Evolutionary conservation across 1,140 invertebrate genomes (phyloP).

Genomic region (Copidosoma floridanum): DNA sequence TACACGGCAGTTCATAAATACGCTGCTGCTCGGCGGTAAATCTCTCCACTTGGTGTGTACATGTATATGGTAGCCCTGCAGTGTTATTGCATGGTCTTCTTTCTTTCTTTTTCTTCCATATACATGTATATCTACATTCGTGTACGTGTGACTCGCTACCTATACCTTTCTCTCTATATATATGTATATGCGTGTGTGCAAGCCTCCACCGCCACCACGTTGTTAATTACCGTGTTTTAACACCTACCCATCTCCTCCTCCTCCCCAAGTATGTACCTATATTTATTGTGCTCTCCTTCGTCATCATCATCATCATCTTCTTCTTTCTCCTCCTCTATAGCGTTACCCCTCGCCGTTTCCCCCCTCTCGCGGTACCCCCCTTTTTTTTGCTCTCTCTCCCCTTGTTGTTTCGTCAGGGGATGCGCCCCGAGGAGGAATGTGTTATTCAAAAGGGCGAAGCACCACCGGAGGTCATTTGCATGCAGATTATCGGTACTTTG

Average conservation of each 20-base stretch:
- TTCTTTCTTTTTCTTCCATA: conserved; percentile 33
- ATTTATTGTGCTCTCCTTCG: not conserved
- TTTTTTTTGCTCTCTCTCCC: too few species aligned
- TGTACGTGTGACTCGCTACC: too few species aligned
- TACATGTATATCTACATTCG: conserved; percentile 4
- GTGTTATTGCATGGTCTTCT: conserved; percentile 41
- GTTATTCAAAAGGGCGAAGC: too few species aligned
- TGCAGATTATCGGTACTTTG: conserved; percentile 33
- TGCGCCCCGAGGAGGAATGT: too few species aligned
- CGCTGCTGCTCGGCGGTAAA: conserved; percentile 52
- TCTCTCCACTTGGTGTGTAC: conserved; percentile 45
- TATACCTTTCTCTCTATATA: not conserved
- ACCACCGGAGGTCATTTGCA: conserved; percentile 31
- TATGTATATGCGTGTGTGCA: conserved; percentile 33
- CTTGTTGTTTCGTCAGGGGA: too few species aligned
- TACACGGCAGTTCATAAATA: conserved; percentile 53
- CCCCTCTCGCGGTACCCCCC: not conserved
- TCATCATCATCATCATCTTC: conserved; percentile 1
- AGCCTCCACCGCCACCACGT: conserved; percentile 45
- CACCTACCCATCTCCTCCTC: conserved; percentile 44
- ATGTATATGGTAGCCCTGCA: conserved; percentile 48
- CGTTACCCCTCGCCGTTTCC: not conserved
- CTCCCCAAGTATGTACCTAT: conserved; percentile 11
- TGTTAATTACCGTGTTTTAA: conserved; percentile 59
- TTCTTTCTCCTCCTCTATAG: not conserved